Evolutionary conservation across 23 tunicate genomes (phyloP), one percentile per base, ranked within the genome.

Genomic region (Ciona savignyi): DNA sequence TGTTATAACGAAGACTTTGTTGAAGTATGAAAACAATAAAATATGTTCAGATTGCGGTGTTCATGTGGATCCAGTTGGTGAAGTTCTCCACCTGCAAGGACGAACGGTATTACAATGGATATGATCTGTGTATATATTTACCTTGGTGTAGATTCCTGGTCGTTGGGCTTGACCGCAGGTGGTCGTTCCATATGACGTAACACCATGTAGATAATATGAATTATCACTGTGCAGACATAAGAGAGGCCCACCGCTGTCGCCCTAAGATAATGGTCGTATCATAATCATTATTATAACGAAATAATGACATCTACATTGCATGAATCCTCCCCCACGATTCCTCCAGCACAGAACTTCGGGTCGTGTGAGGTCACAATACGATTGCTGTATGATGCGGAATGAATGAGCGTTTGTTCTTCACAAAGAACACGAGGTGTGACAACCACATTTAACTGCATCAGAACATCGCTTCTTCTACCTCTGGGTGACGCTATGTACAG

Each of bases 161-260:
- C 33, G 32, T 6, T 33, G 56, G 2, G 20, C 23, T 35, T 76
- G 88, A 1, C 71, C 88, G 33, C 90, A 84, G 29, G 69, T 21
- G 1, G 70, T 65, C 11, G 83, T 72, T 9, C 90, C 90, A 65
- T 84, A 84, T n/a, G 90, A 84, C 4, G 79, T 73, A 2, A 84
- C 72, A 0, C 90, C 90, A 56, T 84, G 83, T 26, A 84, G 32
- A 60, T 29, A 71, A 60, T 71, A 84, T 0, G 64, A 25, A 0
- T 81, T 81, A 33, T 78, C 78, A 33, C 31, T 33, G 30, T 84
- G 78, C 24, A 63, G 70, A 35, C 90, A 84, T 21, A 84, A 23
- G 35, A 84, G 64, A 48, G 90, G 90, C 2, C 90, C 83, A 1
- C 90, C 90, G 63, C 90, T 77, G 63, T 84, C 90, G 3, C 90